phyloP scores from a whole-genome alignment of 2,113 vertebrate species.

The Monopterus albus region DNA sequence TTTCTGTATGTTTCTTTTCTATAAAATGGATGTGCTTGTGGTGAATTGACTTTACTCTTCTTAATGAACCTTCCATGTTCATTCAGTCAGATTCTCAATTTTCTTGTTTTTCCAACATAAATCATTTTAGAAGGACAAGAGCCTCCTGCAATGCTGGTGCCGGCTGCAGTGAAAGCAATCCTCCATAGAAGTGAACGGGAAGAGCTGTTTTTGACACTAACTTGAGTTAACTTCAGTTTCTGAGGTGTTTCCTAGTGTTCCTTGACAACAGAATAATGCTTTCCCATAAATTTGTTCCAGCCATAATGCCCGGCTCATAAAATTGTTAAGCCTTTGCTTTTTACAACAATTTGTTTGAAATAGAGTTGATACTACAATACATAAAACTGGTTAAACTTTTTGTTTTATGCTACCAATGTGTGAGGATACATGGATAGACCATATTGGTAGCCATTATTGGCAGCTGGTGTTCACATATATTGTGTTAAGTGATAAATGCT shows the following conservation, averaged over 20 bases:
- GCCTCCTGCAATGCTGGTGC: too few relatives aligned
- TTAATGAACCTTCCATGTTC: too few relatives aligned
- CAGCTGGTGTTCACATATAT: neutral
- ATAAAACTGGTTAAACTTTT: neutral
- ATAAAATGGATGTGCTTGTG: too few relatives aligned
- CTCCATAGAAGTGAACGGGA: too few relatives aligned
- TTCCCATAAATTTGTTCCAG: slow-evolving; percentile 6
- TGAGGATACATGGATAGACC: neutral
- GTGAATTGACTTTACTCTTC: too few relatives aligned
- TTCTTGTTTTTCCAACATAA: too few relatives aligned
- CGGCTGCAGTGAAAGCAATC: too few relatives aligned
- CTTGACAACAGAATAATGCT: slow-evolving; percentile 35
- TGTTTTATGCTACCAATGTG: neutral
- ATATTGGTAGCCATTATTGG: neutral
- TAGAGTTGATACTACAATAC: neutral
- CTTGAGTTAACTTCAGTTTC: neutral
- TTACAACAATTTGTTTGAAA: neutral
- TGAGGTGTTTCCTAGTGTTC: neutral
- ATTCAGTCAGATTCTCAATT: too few relatives aligned
- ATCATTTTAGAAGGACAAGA: too few relatives aligned
- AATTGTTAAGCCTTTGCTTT: slow-evolving; percentile 21
- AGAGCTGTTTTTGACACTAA: slow-evolving; percentile 29
- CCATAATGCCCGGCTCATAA: slow-evolving; percentile 15
- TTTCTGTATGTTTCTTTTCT: too few relatives aligned
- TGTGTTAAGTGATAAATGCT: neutral